Conservation (phyloP, 2,113 vertebrate species). For the Antigone vipio region DNA sequence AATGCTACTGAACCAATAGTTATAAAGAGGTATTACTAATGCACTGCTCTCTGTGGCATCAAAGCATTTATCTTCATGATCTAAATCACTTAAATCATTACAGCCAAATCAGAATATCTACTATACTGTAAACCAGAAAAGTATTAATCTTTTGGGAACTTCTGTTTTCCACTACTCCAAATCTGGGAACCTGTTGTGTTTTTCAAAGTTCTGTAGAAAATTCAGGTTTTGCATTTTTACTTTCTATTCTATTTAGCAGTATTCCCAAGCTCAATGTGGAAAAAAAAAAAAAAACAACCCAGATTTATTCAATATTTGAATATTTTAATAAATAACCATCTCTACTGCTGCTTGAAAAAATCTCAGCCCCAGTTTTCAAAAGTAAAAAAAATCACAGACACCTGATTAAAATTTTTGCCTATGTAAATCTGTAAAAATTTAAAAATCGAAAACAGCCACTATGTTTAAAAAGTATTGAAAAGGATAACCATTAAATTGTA, state of each 20-base stretch:
- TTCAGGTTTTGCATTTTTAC: not conserved
- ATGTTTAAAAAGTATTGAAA: not conserved
- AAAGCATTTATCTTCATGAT: conserved; percentile 2
- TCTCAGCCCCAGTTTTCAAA: not conserved
- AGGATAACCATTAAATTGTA: not conserved
- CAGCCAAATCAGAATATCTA: not conserved
- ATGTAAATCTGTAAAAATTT: not conserved
- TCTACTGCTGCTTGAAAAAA: not conserved
- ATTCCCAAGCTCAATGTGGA: not conserved
- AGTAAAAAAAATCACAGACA: not conserved
- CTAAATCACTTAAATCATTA: not conserved
- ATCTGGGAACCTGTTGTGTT: not conserved
- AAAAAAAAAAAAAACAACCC: not conserved
- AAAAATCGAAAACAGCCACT: not conserved
- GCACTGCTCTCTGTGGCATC: not conserved
- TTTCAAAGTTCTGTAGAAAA: not conserved
- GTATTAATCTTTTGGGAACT: not conserved
- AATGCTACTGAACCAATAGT: not conserved
- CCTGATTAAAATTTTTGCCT: not conserved
- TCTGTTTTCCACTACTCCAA: not conserved
- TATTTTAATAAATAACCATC: not conserved
- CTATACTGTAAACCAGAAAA: not conserved
- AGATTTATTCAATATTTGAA: not conserved
- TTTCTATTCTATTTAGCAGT: not conserved
- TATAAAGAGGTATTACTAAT: conserved; percentile 26